phyloP scores from a whole-genome alignment of 2,113 vertebrate species.

The Cygnus atratus region DNA sequence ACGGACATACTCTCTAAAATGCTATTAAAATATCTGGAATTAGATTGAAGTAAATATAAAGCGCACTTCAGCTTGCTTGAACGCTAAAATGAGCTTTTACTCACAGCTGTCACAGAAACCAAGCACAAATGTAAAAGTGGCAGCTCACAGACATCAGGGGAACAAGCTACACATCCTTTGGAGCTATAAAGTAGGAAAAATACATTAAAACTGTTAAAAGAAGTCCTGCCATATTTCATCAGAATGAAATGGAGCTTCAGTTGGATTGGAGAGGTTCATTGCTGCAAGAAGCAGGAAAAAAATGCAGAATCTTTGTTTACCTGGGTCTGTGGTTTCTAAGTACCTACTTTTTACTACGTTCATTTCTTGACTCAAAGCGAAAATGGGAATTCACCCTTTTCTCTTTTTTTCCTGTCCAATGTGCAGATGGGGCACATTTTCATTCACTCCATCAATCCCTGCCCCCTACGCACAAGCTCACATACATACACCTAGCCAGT shows the following conservation, averaged over 20 bases:
- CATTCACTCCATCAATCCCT: slow-evolving; percentile 81
- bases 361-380: slow-evolving; percentile 83
- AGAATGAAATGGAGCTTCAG: slow-evolving; percentile 66
- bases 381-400: slow-evolving; percentile 91
- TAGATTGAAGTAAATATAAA: neutral
- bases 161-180: neutral
- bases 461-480: slow-evolving; percentile 81
- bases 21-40: neutral
- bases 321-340: slow-evolving; percentile 57
- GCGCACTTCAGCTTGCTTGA: neutral
- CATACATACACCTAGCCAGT: slow-evolving; percentile 84
- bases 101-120: neutral
- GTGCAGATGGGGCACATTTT: slow-evolving; percentile 83
- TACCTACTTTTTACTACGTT: slow-evolving; percentile 53
- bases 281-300: slow-evolving; percentile 63
- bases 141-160: neutral
- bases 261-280: slow-evolving; percentile 62
- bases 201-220: neutral
- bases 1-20: neutral
- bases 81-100: neutral
- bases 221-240: slow-evolving; percentile 13
- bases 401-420: slow-evolving; percentile 88
- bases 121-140: neutral
- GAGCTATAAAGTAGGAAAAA: neutral
- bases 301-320: slow-evolving; percentile 75